Evolutionary conservation across 2,888 invertebrate species (phyloP).

Genomic region (Helicoverpa assulta): DNA sequence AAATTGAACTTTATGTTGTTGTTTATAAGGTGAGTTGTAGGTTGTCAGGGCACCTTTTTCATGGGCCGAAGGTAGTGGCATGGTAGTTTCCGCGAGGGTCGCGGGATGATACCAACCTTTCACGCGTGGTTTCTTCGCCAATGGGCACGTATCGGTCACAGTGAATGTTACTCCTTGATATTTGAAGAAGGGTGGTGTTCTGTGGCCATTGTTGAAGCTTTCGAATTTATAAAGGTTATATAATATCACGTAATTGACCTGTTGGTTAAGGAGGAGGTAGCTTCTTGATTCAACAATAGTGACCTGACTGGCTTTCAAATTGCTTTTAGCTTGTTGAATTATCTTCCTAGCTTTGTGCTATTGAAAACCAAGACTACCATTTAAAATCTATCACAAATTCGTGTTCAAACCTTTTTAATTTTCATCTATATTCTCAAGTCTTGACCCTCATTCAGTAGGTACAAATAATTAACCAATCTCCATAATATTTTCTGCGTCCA

Average conservation of each 20-base stretch:
- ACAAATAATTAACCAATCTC: no score
- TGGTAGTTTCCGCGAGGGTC: constrained; percentile 85
- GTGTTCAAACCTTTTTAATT: no score
- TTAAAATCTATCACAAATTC: neutral
- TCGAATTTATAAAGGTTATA: constrained; percentile 42
- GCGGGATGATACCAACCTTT: constrained; percentile 90
- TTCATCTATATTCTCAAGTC: no score
- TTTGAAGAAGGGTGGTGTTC: constrained; percentile 44
- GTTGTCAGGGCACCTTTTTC: constrained; percentile 47
- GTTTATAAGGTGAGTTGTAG: constrained; percentile 30
- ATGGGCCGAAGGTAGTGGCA: constrained; percentile 59
- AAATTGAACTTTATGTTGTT: constrained; percentile 34
- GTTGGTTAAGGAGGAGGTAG: constrained; percentile 22
- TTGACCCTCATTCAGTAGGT: no score
- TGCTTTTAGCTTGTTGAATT: neutral
- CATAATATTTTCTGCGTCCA: constrained; percentile 12
- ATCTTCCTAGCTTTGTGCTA: constrained; percentile 13
- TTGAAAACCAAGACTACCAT: neutral
- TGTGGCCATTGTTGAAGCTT: constrained; percentile 53
- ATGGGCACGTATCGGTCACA: constrained; percentile 71
- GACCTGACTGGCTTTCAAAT: constrained; percentile 32
- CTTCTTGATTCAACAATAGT: constrained; percentile 42
- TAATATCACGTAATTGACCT: constrained; percentile 56
- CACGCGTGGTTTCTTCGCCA: constrained; percentile 84
- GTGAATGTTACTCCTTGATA: constrained; percentile 49